These are phyloP conservation scores for Channa argus DNA, from an alignment of 2,113 vertebrate genomes.

Conservation along the genomic window DNA sequence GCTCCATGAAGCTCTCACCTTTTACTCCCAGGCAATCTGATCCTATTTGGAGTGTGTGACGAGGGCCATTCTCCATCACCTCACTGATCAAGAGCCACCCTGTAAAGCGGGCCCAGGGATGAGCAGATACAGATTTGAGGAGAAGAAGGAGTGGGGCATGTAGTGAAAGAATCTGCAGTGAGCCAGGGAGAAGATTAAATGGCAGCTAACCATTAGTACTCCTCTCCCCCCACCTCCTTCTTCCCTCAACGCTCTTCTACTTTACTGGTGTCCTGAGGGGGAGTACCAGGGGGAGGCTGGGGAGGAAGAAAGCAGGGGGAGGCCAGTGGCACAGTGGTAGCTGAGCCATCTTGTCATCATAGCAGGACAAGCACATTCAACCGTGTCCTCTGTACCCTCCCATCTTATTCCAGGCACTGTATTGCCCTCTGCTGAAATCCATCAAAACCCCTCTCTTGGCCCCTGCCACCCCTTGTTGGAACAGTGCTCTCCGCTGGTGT, in stretches of 20 bases:
- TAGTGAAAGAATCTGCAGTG: constrained; percentile 79
- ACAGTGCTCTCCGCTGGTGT: constrained; percentile 74
- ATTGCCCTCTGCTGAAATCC: constrained; percentile 72
- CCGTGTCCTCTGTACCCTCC: constrained; percentile 80
- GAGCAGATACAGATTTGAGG: constrained; percentile 79
- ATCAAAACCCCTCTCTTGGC: constrained; percentile 62
- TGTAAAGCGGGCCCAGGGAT: constrained; percentile 73
- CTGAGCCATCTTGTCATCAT: constrained; percentile 84
- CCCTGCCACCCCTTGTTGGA: constrained; percentile 60
- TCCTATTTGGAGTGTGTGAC: constrained; percentile 80
- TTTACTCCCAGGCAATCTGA: constrained; percentile 77
- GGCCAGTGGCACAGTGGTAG: constrained; percentile 71
- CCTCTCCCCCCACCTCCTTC: constrained; percentile 12
- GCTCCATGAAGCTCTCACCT: constrained; percentile 72
- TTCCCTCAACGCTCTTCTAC: constrained; percentile 50
- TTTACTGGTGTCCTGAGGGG: constrained; percentile 68
- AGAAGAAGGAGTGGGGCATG: constrained; percentile 67
- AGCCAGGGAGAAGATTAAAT: constrained; percentile 82
- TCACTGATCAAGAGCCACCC: constrained; percentile 79
- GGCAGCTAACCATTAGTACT: constrained; percentile 61
- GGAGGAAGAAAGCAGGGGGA: constrained; percentile 40
- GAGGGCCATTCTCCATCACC: constrained; percentile 77
- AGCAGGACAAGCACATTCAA: constrained; percentile 84
- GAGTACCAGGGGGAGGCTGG: constrained; percentile 35
- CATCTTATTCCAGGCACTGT: constrained; percentile 79